Conservation (phyloP, 1,140 invertebrate genomes). For the Pseudomyrmex dendroicus region DNA sequence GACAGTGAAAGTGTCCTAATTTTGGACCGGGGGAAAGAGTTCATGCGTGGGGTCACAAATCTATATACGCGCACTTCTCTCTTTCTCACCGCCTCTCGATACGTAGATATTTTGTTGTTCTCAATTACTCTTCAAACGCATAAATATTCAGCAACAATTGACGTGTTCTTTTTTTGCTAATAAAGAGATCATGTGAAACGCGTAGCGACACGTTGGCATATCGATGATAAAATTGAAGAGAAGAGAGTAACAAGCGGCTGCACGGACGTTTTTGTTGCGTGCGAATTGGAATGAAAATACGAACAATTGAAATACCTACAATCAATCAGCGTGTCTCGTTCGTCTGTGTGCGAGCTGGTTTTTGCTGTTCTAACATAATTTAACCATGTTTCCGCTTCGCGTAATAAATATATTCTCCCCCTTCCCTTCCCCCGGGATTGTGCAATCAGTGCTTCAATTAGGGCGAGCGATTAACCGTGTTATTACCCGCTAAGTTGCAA, state of each 20-base stretch:
- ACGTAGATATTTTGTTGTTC: slow-evolving; percentile 20
- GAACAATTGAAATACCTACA: slow-evolving; percentile 26
- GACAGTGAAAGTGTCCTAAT: slow-evolving; percentile 75
- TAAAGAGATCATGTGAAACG: neutral
- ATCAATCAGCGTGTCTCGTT: neutral
- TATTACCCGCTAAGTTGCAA: neutral
- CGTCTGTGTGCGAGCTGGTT: neutral
- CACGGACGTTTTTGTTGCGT: neutral
- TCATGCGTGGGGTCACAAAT: slow-evolving; percentile 38
- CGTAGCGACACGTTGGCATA: neutral
- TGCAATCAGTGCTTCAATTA: slow-evolving; percentile 44
- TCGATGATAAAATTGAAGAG: slow-evolving; percentile 1
- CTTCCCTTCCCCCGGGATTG: too few species aligned
- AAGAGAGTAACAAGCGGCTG: neutral
- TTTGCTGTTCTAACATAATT: neutral
- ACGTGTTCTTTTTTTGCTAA: neutral
- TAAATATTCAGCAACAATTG: neutral
- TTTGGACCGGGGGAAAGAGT: slow-evolving; percentile 54
- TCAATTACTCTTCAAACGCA: neutral
- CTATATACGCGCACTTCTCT: slow-evolving; percentile 14
- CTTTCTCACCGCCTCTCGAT: slow-evolving; percentile 28
- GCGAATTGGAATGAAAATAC: slow-evolving; percentile 30
- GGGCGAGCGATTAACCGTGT: neutral
- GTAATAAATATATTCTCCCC: slow-evolving; percentile 26
- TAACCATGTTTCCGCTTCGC: slow-evolving; percentile 9